These are phyloP conservation scores for Acanthopagrus latus DNA, from an alignment of 2,797 vertebrate species.

Conservation along the genomic window DNA sequence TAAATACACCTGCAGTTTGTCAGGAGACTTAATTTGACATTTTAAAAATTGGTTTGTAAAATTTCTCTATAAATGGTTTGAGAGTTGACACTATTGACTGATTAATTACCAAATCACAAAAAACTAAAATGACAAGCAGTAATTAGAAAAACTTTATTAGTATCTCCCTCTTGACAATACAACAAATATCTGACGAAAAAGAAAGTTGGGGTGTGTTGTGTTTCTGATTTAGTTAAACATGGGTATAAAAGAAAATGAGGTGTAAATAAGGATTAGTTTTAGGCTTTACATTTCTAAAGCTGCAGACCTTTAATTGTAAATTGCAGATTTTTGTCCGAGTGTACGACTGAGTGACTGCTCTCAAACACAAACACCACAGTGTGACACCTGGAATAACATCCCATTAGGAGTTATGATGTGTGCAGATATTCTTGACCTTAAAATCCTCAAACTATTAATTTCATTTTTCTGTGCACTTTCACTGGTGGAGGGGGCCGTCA, in stretches of 20 bases:
- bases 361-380: conserved; percentile 3
- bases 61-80: no score
- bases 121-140: conserved; percentile 15
- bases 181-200: conserved; percentile 46
- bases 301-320: conserved; percentile 5
- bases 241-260: neutral
- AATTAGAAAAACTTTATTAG: conserved; percentile 80
- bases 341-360: neutral
- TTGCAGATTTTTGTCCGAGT: neutral
- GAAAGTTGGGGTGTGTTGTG: conserved; percentile 11
- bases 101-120: neutral
- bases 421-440: neutral
- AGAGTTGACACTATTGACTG: neutral
- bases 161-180: conserved; percentile 50
- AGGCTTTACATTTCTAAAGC: neutral
- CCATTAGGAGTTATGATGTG: neutral
- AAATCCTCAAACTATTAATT: neutral
- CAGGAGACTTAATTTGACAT: no score
- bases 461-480: conserved; percentile 12
- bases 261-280: neutral
- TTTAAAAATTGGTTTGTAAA: no score
- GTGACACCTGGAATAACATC: conserved; percentile 10
- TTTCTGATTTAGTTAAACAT: conserved; percentile 17
- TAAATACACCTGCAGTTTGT: no score
- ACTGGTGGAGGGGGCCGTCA: conserved; percentile 1